Evolutionary conservation across 1,140 invertebrate genomes (phyloP).

Genomic region (Cotesia vestalis): DNA sequence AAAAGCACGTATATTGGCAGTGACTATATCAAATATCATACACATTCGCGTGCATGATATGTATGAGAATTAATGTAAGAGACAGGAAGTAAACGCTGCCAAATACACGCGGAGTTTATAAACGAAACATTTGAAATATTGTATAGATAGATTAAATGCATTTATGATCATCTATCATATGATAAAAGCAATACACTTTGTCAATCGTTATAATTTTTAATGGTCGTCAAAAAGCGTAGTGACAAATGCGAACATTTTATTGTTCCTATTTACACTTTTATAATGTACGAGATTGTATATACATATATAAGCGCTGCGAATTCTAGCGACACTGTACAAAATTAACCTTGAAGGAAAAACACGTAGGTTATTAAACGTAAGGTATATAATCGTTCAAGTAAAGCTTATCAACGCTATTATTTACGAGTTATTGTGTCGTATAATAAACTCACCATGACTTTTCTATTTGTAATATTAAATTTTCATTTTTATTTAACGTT

Average conservation of each 20-base stretch:
- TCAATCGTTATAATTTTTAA: constrained; percentile 12
- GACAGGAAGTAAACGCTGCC: no score
- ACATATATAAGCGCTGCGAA: neutral
- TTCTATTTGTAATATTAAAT: neutral
- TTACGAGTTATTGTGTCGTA: constrained; percentile 24
- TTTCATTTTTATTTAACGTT: neutral
- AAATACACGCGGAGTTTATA: no score
- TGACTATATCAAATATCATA: no score
- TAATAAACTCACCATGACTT: constrained; percentile 13
- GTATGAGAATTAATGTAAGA: no score
- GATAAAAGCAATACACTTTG: neutral
- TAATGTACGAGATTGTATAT: neutral
- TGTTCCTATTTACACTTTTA: constrained; percentile 2
- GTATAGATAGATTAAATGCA: neutral
- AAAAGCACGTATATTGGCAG: no score
- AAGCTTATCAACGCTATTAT: constrained; percentile 27
- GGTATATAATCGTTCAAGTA: constrained; percentile 13
- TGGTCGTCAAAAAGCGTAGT: neutral
- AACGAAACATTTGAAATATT: no score
- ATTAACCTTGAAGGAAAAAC: constrained; percentile 14
- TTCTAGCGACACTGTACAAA: neutral
- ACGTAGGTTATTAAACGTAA: constrained; percentile 24
- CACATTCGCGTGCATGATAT: no score
- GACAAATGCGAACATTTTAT: constrained; percentile 7
- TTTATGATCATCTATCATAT: neutral